These are phyloP conservation scores for Papilio elwesi DNA, from an alignment of 2,888 invertebrate genomes.

Conservation along the genomic window DNA sequence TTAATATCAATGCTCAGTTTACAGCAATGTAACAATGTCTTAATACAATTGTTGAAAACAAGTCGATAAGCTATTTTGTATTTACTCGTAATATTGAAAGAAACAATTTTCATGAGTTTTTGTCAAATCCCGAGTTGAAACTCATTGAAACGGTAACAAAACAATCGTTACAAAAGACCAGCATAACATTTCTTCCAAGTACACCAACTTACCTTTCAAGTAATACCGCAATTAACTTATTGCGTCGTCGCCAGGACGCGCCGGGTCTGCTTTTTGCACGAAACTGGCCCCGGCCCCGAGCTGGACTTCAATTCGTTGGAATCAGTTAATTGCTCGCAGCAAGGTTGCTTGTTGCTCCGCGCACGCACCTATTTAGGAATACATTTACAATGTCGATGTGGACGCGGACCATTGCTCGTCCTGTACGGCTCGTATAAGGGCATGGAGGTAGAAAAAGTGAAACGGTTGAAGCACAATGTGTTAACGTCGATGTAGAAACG, in stretches of 20 bases:
- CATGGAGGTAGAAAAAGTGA: neutral
- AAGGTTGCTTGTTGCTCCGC: slow-evolving; percentile 18
- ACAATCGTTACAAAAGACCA: neutral
- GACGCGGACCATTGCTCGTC: slow-evolving; percentile 4
- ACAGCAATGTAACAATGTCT: no score
- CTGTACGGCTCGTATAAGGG: neutral
- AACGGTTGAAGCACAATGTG: slow-evolving; percentile 13
- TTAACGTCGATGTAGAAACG: slow-evolving; percentile 2
- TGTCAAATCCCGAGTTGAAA: neutral
- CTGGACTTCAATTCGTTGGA: slow-evolving; percentile 13
- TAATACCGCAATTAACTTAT: slow-evolving; percentile 10
- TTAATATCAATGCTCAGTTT: no score
- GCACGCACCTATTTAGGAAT: slow-evolving; percentile 16
- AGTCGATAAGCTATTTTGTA: no score
- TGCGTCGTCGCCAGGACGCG: neutral
- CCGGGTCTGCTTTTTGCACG: neutral
- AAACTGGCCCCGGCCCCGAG: slow-evolving; percentile 14
- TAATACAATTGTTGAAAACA: no score
- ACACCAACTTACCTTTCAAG: neutral
- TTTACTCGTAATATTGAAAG: no score
- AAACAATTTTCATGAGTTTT: no score
- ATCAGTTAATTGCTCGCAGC: slow-evolving; percentile 19
- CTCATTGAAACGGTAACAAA: neutral
- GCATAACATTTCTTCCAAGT: neutral
- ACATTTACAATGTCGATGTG: slow-evolving; percentile 15